These are phyloP conservation scores for Gymnodraco acuticeps DNA, from an alignment of 2,797 vertebrate genomes.

Conservation along the genomic window DNA sequence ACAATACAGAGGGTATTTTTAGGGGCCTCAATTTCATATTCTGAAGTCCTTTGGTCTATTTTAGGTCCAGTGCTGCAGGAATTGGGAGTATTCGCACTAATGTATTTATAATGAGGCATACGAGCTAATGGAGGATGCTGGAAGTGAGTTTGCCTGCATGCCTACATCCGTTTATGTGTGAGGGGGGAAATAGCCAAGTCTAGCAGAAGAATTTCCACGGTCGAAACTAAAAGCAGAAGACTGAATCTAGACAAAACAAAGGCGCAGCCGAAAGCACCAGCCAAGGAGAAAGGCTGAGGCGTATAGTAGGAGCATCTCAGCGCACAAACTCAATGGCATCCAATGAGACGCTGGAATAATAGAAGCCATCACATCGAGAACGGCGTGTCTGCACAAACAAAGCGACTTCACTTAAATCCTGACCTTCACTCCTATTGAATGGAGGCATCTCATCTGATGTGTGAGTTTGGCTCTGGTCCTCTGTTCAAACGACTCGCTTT, in stretches of 20 bases:
- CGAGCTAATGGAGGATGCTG: conserved; percentile 33
- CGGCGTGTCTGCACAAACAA: conserved; percentile 15
- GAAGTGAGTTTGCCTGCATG: conserved; percentile 40
- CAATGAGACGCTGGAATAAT: conserved; percentile 24
- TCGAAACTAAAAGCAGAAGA: conserved; percentile 56
- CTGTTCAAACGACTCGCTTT: conserved; percentile 32
- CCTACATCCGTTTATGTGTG: conserved; percentile 3
- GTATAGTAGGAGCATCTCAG: conserved; percentile 22
- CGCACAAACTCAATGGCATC: conserved; percentile 56
- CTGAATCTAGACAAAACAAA: conserved; percentile 70
- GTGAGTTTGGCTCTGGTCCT: conserved; percentile 13
- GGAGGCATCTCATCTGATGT: conserved; percentile 35
- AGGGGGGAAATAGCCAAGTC: conserved; percentile 10
- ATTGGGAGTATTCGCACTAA: conserved; percentile 44
- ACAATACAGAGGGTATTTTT: conserved; percentile 75
- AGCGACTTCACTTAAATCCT: background rate
- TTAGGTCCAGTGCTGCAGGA: conserved; percentile 49
- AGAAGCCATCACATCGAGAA: conserved; percentile 21
- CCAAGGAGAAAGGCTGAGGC: conserved; percentile 19
- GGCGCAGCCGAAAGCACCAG: conserved; percentile 55
- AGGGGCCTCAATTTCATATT: conserved; percentile 65
- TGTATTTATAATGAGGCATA: conserved; percentile 31
- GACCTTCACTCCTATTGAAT: conserved; percentile 28
- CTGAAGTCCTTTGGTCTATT: conserved; percentile 63
- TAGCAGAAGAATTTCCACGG: conserved; percentile 60